These are phyloP conservation scores for Empidonax alnorum DNA, from an alignment of 2,113 vertebrate genomes.

Conservation along the genomic window DNA sequence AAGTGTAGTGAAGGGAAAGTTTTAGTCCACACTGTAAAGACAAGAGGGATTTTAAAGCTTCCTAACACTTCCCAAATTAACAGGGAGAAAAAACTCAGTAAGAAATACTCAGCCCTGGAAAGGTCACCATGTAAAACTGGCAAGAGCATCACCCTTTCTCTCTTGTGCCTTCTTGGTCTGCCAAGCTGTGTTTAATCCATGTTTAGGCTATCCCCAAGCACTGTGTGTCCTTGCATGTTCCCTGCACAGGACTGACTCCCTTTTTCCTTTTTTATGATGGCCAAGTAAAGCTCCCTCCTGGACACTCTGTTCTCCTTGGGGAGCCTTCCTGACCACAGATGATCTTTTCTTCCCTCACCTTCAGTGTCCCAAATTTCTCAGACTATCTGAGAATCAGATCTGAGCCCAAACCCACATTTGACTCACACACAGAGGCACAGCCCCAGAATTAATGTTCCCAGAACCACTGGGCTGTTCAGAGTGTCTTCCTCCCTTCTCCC, in stretches of 20 bases:
- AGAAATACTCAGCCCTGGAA: not conserved
- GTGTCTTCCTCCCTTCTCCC: not conserved
- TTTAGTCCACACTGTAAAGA: not conserved
- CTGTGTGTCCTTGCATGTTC: not conserved
- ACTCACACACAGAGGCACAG: not conserved
- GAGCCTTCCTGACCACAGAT: not conserved
- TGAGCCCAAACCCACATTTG: not conserved
- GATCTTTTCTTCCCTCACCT: not conserved
- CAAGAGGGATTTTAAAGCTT: not conserved
- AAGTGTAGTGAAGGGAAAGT: not conserved
- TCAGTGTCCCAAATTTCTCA: not conserved
- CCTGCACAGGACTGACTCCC: not conserved
- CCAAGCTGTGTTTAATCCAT: not conserved
- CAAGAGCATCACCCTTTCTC: not conserved
- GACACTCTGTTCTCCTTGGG: not conserved
- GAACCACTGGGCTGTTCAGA: not conserved
- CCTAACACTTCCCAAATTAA: not conserved
- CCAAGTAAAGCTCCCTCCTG: not conserved
- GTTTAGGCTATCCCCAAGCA: not conserved
- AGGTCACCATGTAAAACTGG: not conserved
- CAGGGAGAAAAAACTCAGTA: not conserved
- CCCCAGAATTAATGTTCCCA: not conserved
- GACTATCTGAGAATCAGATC: not conserved
- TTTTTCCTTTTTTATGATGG: not conserved
- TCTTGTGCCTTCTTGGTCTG: not conserved